Percentiles rank a stretch among this genome's conserved stretches.
phyloP scores from a whole-genome alignment of 2,113 vertebrate species.

The Callorhinus ursinus region DNA sequence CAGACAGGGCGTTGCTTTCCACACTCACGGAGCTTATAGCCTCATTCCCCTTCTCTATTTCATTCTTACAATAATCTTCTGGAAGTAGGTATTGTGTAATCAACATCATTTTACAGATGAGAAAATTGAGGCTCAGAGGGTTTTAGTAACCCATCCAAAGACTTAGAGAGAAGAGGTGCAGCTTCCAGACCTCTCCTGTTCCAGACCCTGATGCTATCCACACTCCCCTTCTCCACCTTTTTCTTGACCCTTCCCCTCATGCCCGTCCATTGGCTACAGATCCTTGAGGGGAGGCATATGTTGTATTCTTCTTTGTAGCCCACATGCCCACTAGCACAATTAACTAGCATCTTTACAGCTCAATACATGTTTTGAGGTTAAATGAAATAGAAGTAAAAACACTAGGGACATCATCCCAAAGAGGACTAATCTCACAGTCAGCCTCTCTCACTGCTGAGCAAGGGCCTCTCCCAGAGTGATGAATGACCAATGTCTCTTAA shows the following conservation, averaged over 20 bases:
- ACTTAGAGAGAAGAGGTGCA: not conserved
- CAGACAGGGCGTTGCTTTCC: not conserved
- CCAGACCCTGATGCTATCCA: not conserved
- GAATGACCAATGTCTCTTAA: not conserved
- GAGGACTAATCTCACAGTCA: not conserved
- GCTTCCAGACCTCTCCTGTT: not conserved
- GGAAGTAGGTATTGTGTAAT: not conserved
- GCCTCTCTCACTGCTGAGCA: not conserved
- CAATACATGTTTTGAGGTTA: not conserved
- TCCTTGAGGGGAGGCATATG: not conserved
- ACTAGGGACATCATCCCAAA: not conserved
- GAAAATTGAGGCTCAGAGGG: not conserved
- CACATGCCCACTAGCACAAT: accelerated
- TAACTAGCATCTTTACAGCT: not conserved
- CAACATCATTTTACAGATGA: not conserved
- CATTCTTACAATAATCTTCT: not conserved
- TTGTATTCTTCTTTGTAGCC: not conserved
- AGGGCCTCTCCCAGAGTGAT: not conserved
- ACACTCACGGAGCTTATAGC: not conserved
- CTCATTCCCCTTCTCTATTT: not conserved
- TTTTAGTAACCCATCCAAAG: not conserved
- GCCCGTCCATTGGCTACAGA: too few relatives aligned
- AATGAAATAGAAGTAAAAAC: not conserved
- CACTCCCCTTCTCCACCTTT: not conserved
- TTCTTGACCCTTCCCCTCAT: not conserved